Base-by-base conservation (phyloP, 2,113 vertebrate species). In the Anguilla rostrata region DNA sequence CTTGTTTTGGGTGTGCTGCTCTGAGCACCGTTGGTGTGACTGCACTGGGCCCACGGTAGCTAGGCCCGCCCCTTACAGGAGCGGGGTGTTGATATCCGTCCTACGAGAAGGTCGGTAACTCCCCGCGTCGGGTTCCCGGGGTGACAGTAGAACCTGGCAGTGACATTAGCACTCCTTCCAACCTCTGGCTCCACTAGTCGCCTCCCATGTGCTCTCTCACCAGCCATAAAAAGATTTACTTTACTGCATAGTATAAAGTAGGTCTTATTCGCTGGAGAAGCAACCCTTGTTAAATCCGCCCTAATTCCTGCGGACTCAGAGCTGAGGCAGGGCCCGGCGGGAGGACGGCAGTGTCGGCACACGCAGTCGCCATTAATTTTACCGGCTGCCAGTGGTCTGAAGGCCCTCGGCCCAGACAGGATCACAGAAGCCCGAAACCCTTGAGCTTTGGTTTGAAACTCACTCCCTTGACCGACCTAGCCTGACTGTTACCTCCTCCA, bases 151-250 rank as follows among this genome's bases (percentile, higher is more conserved):
- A 89, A 87, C 84, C 71, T 82, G 60, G 78, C 84, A 88, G 85
- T 88, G 82, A 90, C 90, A 89, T 92, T 90, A 89, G 85, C 88
- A 82, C 89, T 84, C 57, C 88, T 53, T 9, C 39, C 57, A 40
- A 29, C 20, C 80, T 78, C 41, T 57, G 80, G 75, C 71, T 78
- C 63, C 41, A 78, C 18, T 53, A 83, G 22, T 71, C 43, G 34
- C 85, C 56, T 82, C 82, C 39, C 20, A 34, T 88, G 81, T 88
- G 60, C 46, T 29, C 78, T 82, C 81, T 56, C 78, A 57, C 60
- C 56, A 34, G 40, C 85, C 46, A 16, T 85, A 85, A 92, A 82
- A 86, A 87, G 82, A 90, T 83, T 85, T 84, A 82, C 26, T 89
- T 87, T 85, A 85, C 78, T 85, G 40, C 82, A 39, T 15, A 18